These are phyloP conservation scores for Gonioctena quinquepunctata DNA, from an alignment of 1,140 invertebrate genomes.

Conservation along the genomic window DNA sequence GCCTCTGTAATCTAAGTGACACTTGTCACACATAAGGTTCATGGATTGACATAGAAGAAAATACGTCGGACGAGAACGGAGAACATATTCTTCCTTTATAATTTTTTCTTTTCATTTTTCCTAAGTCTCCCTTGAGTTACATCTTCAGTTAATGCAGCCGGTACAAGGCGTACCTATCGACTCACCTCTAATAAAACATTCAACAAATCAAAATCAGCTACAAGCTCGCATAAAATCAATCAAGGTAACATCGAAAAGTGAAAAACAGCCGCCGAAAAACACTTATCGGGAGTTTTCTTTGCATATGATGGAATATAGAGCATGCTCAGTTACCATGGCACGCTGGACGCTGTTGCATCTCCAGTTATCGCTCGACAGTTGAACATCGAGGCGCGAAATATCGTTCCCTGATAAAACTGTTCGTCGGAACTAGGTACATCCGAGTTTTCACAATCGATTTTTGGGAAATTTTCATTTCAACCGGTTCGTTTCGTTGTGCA, in stretches of 20 bases:
- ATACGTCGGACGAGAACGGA: no score
- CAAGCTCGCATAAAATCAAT: not conserved
- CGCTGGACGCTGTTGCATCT: slow-evolving; percentile 45
- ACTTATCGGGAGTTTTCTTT: slow-evolving; percentile 4
- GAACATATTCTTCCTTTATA: no score
- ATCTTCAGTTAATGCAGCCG: no score
- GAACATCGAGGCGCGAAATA: slow-evolving; percentile 36
- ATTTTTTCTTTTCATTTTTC: no score
- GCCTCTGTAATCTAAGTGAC: no score
- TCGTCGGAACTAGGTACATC: not conserved
- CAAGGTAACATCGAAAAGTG: not conserved
- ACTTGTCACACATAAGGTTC: no score
- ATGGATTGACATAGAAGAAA: no score
- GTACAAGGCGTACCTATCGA: no score
- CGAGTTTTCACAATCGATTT: not conserved
- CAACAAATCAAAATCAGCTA: no score
- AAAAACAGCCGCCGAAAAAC: not conserved
- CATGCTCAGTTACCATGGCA: slow-evolving; percentile 34
- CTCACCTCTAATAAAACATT: no score
- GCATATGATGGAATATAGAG: slow-evolving; percentile 6
- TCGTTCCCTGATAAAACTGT: not conserved
- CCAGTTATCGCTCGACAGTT: slow-evolving; percentile 38
- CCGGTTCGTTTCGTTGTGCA: not conserved
- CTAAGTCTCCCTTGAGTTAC: no score
- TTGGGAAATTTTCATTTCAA: not conserved